These are phyloP conservation scores for Chymomyza procnemis DNA, from an alignment of 2,888 invertebrate genomes.

Conservation along the genomic window DNA sequence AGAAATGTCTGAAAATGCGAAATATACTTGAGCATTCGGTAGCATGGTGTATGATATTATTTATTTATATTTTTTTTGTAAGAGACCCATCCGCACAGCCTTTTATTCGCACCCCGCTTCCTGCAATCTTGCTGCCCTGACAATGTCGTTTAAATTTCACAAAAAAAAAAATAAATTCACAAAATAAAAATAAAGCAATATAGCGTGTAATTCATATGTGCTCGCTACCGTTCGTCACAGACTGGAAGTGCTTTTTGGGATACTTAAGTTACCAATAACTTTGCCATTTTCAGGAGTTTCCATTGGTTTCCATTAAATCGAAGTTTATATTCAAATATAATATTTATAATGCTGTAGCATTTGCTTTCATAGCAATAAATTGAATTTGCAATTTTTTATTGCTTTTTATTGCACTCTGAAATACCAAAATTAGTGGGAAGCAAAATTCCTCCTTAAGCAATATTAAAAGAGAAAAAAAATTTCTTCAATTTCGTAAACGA, in stretches of 20 bases:
- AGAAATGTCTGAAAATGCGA: not conserved
- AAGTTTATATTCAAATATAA: not conserved
- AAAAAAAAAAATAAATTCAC: not conserved
- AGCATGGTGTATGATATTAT: not conserved
- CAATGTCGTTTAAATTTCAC: constrained; percentile 3
- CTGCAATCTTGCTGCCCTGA: not conserved
- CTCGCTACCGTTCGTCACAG: not conserved
- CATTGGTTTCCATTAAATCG: not conserved
- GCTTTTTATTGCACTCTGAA: not conserved
- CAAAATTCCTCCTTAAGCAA: no score
- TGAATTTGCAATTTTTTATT: not conserved
- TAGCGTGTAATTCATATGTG: not conserved
- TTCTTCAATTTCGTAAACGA: no score
- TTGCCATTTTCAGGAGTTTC: not conserved
- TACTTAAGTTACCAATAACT: not conserved
- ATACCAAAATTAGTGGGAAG: no score
- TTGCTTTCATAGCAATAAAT: not conserved
- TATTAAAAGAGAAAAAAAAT: no score
- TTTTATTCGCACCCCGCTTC: not conserved
- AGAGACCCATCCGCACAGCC: not conserved
- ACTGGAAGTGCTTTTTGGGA: not conserved
- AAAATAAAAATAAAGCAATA: not conserved
- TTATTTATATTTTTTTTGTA: not conserved
- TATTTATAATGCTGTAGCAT: not conserved
- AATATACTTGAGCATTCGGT: constrained; percentile 4